Base-by-base conservation (phyloP, 2,888 invertebrate species). In the Campoplex capitator region DNA sequence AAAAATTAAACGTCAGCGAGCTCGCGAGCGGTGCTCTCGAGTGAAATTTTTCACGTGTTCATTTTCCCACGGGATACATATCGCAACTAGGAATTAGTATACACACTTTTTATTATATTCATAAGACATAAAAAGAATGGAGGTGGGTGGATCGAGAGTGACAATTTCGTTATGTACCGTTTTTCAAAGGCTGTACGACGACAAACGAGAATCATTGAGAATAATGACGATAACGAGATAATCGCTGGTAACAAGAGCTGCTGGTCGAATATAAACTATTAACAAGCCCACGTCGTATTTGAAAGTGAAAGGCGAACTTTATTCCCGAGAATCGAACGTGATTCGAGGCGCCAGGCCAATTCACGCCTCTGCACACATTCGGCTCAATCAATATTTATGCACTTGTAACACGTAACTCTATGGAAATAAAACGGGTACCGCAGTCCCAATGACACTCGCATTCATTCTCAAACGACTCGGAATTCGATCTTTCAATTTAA, bases 271-370 rank as follows among this genome's bases (percentile, higher is more conserved):
- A 42, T 62, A 54, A 68, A 42, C 16, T 8, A 68, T 70, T 42
- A n/a, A 70, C 68, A n/a, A 68, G 67, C 74, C 75, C 38, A 54
- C 56, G 38, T 70, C 45, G 58, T 48, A 70, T n/a, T 62, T 58
- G 82, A 87, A 84, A 87, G 87, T 87, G 87, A 87, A 87, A 82
- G 87, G n/a, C n/a, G 82, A 73, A 76, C 84, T 51, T 62, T 76
- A 67, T 58, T 78, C 65, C 56, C 48, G 76, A 67, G 76, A 81
- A 79, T 75, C 48, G 68, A 68, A 48, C 38, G 48, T 16, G 38
- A 13, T 35, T 67, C 65, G 82, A 81, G 87, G 82, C 87, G 84
- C 87, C 87, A 62, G 70, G 38, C 54, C 65, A 70, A 84, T 84
- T 84, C 84, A 84, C 84, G 84, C 87, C 84, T 87, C 81, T 78